Evolutionary conservation across 1,140 invertebrate genomes (phyloP).

Genomic region (Probaryconus sp.): DNA sequence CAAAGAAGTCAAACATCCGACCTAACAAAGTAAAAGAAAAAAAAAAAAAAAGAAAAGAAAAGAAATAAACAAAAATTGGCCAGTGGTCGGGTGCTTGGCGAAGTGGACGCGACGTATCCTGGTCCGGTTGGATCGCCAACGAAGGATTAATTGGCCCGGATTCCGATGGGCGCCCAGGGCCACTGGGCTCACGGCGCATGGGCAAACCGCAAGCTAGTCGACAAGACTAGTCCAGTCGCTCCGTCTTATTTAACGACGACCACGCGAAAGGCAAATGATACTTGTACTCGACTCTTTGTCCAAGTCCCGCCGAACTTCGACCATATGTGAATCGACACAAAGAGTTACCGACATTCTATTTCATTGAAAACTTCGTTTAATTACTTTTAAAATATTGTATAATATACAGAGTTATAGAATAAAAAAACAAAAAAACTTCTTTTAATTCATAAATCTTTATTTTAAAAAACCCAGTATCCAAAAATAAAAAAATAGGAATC

Average conservation of each 20-base stretch:
- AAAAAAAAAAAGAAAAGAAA: no score
- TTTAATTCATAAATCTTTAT: no score
- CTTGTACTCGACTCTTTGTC: conserved; percentile 7
- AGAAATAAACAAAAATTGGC: conserved; percentile 6
- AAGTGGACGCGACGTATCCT: conserved; percentile 23
- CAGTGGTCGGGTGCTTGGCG: conserved; percentile 4
- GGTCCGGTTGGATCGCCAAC: conserved; percentile 35
- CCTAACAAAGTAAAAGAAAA: no score
- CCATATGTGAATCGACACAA: no score
- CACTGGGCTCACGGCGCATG: conserved; percentile 76
- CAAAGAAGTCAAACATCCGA: no score
- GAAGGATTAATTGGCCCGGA: conserved; percentile 62
- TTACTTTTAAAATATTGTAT: no score
- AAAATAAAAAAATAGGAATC: no score
- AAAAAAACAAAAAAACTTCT: no score
- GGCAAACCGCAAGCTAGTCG: conserved; percentile 78
- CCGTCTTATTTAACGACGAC: conserved; percentile 63
- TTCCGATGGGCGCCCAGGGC: conserved; percentile 68
- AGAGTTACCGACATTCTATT: no score
- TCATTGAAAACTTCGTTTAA: no score
- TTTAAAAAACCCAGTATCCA: no score
- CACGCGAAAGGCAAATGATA: conserved; percentile 36
- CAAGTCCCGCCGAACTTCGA: not conserved
- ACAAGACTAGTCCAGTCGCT: conserved; percentile 77
- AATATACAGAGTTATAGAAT: no score